Conservation (phyloP, 2,113 vertebrate species). For the Myiagra hebetior region DNA sequence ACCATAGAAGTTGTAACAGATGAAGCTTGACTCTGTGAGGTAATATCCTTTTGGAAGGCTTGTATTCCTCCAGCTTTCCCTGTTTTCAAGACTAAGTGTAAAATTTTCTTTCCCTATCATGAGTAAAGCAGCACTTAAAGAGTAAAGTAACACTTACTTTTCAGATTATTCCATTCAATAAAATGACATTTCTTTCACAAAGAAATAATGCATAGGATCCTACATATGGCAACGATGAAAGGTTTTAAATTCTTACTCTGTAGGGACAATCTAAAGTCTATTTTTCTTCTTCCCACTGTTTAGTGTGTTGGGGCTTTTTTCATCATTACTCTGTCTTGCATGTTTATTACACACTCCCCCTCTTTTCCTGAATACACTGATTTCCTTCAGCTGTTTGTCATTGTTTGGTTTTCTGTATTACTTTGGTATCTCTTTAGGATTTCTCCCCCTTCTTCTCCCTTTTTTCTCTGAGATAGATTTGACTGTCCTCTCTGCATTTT, state of each 20-base stretch:
- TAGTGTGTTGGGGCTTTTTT: neutral
- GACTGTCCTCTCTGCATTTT: neutral
- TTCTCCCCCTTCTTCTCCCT: neutral
- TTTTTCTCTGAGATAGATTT: neutral
- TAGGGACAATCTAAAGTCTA: neutral
- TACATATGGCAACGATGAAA: neutral
- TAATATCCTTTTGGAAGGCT: neutral
- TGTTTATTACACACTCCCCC: neutral
- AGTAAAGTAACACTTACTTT: neutral
- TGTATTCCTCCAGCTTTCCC: neutral
- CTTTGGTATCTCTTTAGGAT: neutral
- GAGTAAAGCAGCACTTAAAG: neutral
- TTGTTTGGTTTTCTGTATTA: neutral
- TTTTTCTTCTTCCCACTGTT: neutral
- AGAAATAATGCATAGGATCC: neutral
- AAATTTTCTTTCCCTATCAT: neutral
- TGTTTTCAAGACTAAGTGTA: neutral
- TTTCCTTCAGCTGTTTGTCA: neutral
- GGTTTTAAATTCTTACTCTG: neutral
- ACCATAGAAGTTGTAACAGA: neutral
- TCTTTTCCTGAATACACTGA: neutral
- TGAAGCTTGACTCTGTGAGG: neutral
- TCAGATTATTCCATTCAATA: neutral
- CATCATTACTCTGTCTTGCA: neutral
- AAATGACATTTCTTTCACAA: neutral